Evolutionary conservation across 2,888 invertebrate genomes (phyloP).

Genomic region (Scaptomyza parva): DNA sequence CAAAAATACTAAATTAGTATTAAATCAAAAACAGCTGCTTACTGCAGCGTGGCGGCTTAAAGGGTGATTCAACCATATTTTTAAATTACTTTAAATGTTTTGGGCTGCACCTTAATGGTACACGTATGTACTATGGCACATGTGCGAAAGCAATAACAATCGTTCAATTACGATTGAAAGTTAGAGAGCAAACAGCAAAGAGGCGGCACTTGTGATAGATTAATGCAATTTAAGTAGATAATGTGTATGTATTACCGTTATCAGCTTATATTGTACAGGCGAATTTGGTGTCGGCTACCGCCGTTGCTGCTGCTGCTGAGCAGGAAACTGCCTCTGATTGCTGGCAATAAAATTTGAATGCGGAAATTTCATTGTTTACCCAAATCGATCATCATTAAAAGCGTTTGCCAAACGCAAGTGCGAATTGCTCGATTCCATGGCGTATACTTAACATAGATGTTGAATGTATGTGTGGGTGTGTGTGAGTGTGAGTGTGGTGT

Average conservation of each 20-base stretch:
- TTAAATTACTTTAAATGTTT: constrained; percentile 24
- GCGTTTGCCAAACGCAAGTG: constrained; percentile 66
- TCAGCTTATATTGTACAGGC: constrained; percentile 29
- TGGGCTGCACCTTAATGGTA: background rate
- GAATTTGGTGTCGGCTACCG: background rate
- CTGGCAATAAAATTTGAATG: constrained; percentile 78
- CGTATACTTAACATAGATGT: constrained; percentile 67
- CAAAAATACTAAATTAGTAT: constrained; percentile 32
- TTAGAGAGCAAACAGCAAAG: constrained; percentile 63
- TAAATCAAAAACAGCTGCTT: constrained; percentile 31
- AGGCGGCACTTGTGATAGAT: constrained; percentile 63
- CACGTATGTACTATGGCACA: background rate
- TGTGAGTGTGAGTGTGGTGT: background rate
- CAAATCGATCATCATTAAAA: constrained; percentile 80
- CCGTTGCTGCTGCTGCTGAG: background rate
- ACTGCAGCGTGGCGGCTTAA: background rate
- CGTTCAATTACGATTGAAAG: constrained; percentile 55
- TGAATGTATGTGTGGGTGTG: background rate
- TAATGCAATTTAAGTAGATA: constrained; percentile 70
- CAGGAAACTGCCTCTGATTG: constrained; percentile 66
- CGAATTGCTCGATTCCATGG: constrained; percentile 73
- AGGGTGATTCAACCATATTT: constrained; percentile 9
- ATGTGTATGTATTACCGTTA: constrained; percentile 35
- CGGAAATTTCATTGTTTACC: constrained; percentile 77
- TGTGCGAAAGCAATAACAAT: constrained; percentile 30